Evolutionary conservation across 1,140 invertebrate species (phyloP).

Genomic region (Ips nitidus): DNA sequence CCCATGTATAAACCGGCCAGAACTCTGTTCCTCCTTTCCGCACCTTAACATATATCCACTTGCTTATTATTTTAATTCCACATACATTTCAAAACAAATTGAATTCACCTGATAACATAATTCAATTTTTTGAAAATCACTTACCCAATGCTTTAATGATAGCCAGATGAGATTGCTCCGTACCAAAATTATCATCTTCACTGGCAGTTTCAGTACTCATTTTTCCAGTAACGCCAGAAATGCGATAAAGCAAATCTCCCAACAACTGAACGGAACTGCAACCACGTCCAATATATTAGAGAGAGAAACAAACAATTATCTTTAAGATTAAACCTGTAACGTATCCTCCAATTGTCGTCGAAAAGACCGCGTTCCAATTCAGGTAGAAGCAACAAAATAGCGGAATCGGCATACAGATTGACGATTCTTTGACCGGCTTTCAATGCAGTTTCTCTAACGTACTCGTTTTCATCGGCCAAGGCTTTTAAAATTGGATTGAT

Average conservation of each 20-base stretch:
- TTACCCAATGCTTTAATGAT: conserved; percentile 76
- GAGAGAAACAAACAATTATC: background rate
- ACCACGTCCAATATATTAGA: conserved; percentile 2
- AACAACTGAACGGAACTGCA: conserved; percentile 90
- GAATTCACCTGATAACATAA: background rate
- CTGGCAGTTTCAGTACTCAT: conserved; percentile 98
- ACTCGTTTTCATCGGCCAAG: conserved; percentile 98
- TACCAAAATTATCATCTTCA: conserved; percentile 99
- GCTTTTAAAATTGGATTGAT: conserved; percentile 98
- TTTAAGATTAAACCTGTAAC: conserved; percentile 64
- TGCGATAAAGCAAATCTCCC: conserved; percentile 94
- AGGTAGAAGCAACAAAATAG: conserved; percentile 89
- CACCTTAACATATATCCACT: conserved; percentile 56
- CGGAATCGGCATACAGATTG: conserved; percentile 93
- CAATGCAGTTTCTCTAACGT: conserved; percentile 94
- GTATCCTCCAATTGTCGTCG: conserved; percentile 98
- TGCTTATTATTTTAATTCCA: background rate
- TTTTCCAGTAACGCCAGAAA: conserved; percentile 97
- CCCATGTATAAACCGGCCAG: conserved; percentile 97
- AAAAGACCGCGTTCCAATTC: conserved; percentile 93
- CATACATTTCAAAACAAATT: no score
- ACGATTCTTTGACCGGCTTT: conserved; percentile 97
- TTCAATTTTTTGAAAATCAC: background rate
- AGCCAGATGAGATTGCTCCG: conserved; percentile 91
- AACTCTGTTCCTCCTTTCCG: conserved; percentile 88